Evolutionary conservation across 2,888 invertebrate genomes (phyloP), one percentile per base, ranked within the genome.

Genomic region (Leistus spinibarbis): DNA sequence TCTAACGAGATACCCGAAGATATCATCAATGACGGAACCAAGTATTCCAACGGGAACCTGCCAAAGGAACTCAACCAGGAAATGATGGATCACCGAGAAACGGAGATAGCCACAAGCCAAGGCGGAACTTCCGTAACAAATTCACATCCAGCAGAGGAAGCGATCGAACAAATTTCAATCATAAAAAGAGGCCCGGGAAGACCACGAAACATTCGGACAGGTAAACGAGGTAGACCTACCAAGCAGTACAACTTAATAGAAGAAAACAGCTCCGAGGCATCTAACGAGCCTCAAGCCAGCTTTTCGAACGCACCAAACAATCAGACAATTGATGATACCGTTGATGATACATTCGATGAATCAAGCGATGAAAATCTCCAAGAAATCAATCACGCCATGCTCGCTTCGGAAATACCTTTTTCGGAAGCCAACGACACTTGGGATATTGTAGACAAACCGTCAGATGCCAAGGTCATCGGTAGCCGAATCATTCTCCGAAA

Each of bases 361-460:
- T 16, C 57, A 56, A 5, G 5, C 13, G 57, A 56, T 56, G 57
- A 56, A 56, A 13, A 17, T 56, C 19, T 7, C 5, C 57, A 56
- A 56, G 57, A 56, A 56, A 56, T 13, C 4, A 56, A 56, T 19
- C 4, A 9, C 23, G 76, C 63, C 9, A 27, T 27, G 27, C 27
- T 27, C 27, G 27, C 27, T 27, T 40, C 13, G 13, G 76, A 76
- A 56, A 54, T 76, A 63, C 68, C 74, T n/a, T 53, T 74, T 24
- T 17, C 22, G 66, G 54, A 67, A 19, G 76, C 68, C 7, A 76
- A 76, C 54, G 72, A 73, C 13, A 76, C 76, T 13, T 76, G 76
- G 72, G 63, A 76, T 9, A 71, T 76, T 23, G 67, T 72, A 7
- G 68, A 76, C 17, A 72, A 72, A 40, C 54, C 60, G 40, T 76